Base-by-base conservation (phyloP, 2,797 vertebrate genomes). In the Megalops cyprinoides region DNA sequence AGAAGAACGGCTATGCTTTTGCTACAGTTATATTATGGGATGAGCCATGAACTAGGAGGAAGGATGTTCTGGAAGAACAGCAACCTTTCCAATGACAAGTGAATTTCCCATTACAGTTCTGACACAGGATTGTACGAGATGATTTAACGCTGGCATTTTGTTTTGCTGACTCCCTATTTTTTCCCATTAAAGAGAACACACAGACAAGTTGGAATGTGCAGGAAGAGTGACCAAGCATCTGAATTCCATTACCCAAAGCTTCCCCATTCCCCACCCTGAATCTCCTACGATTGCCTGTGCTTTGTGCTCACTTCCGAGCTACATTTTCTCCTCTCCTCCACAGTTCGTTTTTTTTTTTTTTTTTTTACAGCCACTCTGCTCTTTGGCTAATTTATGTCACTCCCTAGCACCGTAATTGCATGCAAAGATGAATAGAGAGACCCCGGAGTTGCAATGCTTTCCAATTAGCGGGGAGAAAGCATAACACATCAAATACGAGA, bases 111-210 rank as follows among this genome's bases (percentile, higher is more conserved):
- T 97, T 98, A 96, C 89, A 85, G 92, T 92, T 94, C 94, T 96
- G 97, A 97, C 95, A 96, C 89, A 84, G 88, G 95, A 95, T 94
- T 89, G 88, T 90, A 86, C 84, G 90, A 93, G 94, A 96, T 97
- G 96, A 99, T 98, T 97, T 97, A 98, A 97, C 92, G 94, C 91
- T 94, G 95, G 95, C 96, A 97, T 98, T 98, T 97, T 94, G 96
- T 95, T 98, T 97, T 96, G 96, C 96, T 97, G 96, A 97, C 95
- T 95, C 94, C 89, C 86, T 85, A 85, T 81, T 87, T 91, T 91
- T 93, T 91, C 90, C 90, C 89, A 92, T 93, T 88, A 92, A 87
- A 91, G 89, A 91, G 89, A 88, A 94, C 91, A 92, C 88, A 82
- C 88, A 89, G 90, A 87, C 88, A 83, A 81, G 85, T 87, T 87